Evolutionary conservation across 1,140 invertebrate genomes (phyloP).

Genomic region (Agraylea sexmaculata): DNA sequence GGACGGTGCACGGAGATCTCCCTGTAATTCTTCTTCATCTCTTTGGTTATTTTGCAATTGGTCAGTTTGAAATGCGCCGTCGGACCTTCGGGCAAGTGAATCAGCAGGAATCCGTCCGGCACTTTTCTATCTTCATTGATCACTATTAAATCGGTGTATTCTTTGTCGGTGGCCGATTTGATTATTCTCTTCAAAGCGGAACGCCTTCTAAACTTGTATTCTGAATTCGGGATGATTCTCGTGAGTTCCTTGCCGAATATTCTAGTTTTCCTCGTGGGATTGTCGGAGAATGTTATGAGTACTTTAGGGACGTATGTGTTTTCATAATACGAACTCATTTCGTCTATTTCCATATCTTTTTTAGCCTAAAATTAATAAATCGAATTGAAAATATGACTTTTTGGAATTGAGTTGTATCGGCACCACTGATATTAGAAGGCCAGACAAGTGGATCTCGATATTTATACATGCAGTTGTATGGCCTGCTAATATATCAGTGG

Average conservation of each 20-base stretch:
- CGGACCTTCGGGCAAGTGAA: slow-evolving; percentile 91
- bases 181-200: slow-evolving; percentile 90
- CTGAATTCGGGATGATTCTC: slow-evolving; percentile 83
- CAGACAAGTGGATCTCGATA: too few relatives aligned
- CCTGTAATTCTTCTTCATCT: slow-evolving; percentile 61
- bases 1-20: slow-evolving; percentile 78
- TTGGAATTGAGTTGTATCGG: neutral
- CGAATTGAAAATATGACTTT: neutral
- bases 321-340: slow-evolving; percentile 78
- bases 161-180: slow-evolving; percentile 60
- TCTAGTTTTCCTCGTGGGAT: slow-evolving; percentile 79
- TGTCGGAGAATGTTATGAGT: slow-evolving; percentile 86
- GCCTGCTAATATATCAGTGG: too few relatives aligned
- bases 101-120: slow-evolving; percentile 84
- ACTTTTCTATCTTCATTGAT: slow-evolving; percentile 87
- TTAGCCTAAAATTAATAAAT: slow-evolving; percentile 31
- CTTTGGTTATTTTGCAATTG: slow-evolving; percentile 72
- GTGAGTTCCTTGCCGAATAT: slow-evolving; percentile 87
- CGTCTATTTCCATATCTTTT: slow-evolving; percentile 75
- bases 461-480: too few relatives aligned
- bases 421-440: too few relatives aligned
- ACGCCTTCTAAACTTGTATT: slow-evolving; percentile 37
- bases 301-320: slow-evolving; percentile 85
- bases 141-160: slow-evolving; percentile 84
- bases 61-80: slow-evolving; percentile 79